Percentiles rank a stretch among this genome's conserved stretches.
Conservation (phyloP, 2,888 invertebrate species). For the Periphyllus acericola region DNA sequence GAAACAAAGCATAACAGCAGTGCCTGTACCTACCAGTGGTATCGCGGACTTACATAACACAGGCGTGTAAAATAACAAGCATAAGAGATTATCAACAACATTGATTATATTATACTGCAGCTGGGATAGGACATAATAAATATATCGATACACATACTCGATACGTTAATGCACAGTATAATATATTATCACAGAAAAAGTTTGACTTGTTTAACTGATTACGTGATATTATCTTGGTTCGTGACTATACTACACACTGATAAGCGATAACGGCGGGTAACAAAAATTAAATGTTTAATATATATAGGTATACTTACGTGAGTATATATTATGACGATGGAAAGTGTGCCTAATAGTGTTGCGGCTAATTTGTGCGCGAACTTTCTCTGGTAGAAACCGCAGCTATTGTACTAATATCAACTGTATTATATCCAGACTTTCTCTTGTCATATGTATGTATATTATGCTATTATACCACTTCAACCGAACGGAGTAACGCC, state of each 20-base stretch:
- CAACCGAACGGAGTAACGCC: background rate
- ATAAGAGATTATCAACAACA: no score
- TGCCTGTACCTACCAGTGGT: no score
- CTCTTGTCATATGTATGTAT: slow-evolving; percentile 13
- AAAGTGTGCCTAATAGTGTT: slow-evolving; percentile 37
- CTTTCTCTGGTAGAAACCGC: slow-evolving; percentile 42
- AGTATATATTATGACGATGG: background rate
- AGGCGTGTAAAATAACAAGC: no score
- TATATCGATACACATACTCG: no score
- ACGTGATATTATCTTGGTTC: no score
- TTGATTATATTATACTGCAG: no score
- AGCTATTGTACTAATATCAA: slow-evolving; percentile 28
- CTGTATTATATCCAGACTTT: slow-evolving; percentile 6
- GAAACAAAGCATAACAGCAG: no score
- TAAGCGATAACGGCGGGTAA: background rate
- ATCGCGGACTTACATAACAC: no score
- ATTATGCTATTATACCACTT: background rate
- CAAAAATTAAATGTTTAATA: background rate
- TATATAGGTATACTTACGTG: background rate
- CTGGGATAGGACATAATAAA: no score
- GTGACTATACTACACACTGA: background rate
- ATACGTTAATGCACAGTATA: no score
- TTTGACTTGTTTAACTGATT: no score
- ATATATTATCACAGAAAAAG: no score
- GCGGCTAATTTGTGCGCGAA: slow-evolving; percentile 33